Conservation (phyloP, 2,113 vertebrate species). For the Cathartes aura region DNA sequence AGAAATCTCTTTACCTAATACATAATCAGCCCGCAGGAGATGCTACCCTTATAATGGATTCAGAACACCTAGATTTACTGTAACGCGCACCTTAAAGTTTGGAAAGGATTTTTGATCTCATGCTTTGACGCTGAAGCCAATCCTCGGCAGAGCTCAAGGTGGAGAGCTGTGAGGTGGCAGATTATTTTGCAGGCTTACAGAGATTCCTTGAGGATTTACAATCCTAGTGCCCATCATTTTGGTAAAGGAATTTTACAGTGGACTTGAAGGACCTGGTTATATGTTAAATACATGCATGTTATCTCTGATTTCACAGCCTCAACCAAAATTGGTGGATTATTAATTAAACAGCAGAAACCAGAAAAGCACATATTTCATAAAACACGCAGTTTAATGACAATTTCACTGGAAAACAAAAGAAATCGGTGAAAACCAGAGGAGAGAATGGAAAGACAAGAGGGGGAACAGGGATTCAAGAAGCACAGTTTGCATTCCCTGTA, state of each 20-base stretch:
- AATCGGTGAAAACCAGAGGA: background rate
- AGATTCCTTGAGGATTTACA: background rate
- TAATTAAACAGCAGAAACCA: background rate
- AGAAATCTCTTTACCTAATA: background rate
- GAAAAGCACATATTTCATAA: background rate
- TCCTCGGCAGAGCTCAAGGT: background rate
- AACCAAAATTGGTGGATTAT: background rate
- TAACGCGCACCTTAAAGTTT: background rate
- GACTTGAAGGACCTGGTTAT: background rate
- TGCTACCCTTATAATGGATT: background rate
- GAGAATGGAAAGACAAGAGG: background rate
- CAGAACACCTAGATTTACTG: background rate
- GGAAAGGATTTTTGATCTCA: background rate
- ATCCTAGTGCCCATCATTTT: background rate
- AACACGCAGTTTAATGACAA: background rate
- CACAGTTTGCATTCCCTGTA: background rate
- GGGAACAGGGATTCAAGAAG: background rate
- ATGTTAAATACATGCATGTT: background rate
- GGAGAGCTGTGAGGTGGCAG: background rate
- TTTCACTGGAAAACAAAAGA: background rate
- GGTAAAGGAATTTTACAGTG: background rate
- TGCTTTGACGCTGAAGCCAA: background rate
- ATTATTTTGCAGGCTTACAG: background rate
- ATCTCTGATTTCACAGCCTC: background rate
- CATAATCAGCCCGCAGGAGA: background rate